A percentile compares a stretch with the other conserved stretches of the same genome.
Conservation (phyloP, 2,113 vertebrate species). For the Eonycteris spelaea region DNA sequence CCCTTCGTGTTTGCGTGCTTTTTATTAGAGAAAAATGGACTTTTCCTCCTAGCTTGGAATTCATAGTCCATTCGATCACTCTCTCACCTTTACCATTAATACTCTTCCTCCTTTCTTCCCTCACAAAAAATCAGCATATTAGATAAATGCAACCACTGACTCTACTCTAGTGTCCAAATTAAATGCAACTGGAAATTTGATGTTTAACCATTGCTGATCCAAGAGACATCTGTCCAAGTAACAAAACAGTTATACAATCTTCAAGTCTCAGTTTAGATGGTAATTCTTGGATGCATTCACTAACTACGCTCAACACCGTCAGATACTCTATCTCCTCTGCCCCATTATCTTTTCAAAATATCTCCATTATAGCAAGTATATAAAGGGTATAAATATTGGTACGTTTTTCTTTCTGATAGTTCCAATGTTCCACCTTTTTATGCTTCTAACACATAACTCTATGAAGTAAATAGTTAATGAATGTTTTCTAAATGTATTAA, state of each 20-base stretch:
- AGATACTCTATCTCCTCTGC: neutral
- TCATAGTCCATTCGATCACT: neutral
- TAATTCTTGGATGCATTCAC: neutral
- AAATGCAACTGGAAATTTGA: neutral
- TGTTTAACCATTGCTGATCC: neutral
- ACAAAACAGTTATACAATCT: neutral
- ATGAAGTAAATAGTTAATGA: neutral
- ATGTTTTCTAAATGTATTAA: neutral
- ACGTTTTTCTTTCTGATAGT: neutral
- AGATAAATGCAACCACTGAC: neutral
- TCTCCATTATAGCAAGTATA: neutral
- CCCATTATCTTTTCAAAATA: neutral
- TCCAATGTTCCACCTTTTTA: neutral
- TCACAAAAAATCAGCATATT: constrained; percentile 5
- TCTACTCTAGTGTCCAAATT: neutral
- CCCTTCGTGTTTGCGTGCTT: neutral
- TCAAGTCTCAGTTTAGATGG: neutral
- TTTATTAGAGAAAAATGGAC: neutral
- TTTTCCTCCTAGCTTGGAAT: neutral
- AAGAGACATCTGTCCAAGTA: neutral
- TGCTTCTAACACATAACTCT: neutral
- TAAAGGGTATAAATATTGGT: neutral
- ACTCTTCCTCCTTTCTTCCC: neutral
- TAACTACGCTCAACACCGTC: neutral
- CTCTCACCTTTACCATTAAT: neutral